Evolutionary conservation across 2,113 vertebrate species (phyloP).

Genomic region (Pterophyllum scalare): DNA sequence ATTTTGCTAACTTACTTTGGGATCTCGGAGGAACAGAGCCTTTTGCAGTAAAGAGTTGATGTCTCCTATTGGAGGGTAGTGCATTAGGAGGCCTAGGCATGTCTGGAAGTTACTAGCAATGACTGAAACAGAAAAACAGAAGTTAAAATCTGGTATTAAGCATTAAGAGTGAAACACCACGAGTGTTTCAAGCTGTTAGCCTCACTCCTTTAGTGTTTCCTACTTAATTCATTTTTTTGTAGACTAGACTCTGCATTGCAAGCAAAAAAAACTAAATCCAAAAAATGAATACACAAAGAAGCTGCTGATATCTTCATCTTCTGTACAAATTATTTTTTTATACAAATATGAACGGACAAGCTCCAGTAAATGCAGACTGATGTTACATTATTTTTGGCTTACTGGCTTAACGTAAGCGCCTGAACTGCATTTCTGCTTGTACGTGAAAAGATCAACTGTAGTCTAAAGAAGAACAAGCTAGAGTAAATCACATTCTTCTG

Average conservation of each 20-base stretch:
- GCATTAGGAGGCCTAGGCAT: constrained; percentile 97
- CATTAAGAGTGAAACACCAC: neutral
- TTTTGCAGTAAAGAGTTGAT: constrained; percentile 94
- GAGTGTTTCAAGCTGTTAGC: neutral
- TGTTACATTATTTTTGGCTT: neutral
- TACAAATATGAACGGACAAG: neutral
- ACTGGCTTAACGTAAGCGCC: neutral
- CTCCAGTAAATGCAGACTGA: neutral
- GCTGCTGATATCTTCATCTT: too few relatives aligned
- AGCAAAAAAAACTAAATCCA: neutral
- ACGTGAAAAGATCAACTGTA: neutral
- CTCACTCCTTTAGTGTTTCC: neutral
- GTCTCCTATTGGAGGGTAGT: constrained; percentile 94
- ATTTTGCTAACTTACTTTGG: constrained; percentile 86
- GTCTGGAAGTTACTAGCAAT: constrained; percentile 99
- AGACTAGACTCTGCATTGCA: neutral
- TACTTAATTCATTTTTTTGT: neutral
- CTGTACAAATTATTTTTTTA: too few relatives aligned
- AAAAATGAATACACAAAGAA: neutral
- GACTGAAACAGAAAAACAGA: constrained; percentile 79
- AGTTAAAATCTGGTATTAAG: neutral
- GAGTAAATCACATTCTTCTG: constrained; percentile 44
- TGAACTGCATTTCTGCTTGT: neutral
- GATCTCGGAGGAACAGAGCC: constrained; percentile 96
- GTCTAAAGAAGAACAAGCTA: constrained; percentile 39